phyloP scores from a whole-genome alignment of 2,113 vertebrate species.

The Syrmaticus mikado region DNA sequence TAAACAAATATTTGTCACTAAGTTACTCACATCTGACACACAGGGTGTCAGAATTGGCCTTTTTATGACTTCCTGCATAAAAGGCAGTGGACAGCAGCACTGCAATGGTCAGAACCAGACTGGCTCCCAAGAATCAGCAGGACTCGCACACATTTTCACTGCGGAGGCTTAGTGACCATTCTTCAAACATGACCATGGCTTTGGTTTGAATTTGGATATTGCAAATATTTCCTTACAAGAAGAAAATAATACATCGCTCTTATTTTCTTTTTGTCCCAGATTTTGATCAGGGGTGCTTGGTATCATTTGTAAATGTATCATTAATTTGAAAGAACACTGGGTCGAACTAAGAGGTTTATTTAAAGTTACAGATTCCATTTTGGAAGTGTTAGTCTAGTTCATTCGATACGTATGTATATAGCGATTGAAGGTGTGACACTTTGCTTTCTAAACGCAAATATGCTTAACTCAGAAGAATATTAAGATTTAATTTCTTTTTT shows the following conservation, averaged over 20 bases:
- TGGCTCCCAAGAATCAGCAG: accelerated
- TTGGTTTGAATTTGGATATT: neutral
- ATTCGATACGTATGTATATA: neutral
- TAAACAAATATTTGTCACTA: neutral
- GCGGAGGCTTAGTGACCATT: neutral
- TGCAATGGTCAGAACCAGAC: neutral
- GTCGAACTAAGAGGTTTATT: neutral
- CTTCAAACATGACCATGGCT: neutral
- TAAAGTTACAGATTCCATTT: neutral
- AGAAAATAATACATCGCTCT: neutral
- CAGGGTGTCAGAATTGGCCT: neutral
- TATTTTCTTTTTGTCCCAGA: neutral
- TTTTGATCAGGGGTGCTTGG: neutral
- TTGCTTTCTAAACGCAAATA: neutral
- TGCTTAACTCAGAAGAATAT: neutral
- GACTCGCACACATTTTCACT: neutral
- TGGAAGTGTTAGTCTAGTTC: neutral
- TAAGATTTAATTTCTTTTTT: neutral
- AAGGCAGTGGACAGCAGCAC: neutral
- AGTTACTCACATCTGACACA: neutral
- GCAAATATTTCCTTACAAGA: neutral
- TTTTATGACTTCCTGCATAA: neutral
- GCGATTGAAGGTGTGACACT: neutral
- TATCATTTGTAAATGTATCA: neutral
- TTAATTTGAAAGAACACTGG: neutral